Conservation (phyloP, 2,888 invertebrate species). For the Eupithecia tripunctaria region DNA sequence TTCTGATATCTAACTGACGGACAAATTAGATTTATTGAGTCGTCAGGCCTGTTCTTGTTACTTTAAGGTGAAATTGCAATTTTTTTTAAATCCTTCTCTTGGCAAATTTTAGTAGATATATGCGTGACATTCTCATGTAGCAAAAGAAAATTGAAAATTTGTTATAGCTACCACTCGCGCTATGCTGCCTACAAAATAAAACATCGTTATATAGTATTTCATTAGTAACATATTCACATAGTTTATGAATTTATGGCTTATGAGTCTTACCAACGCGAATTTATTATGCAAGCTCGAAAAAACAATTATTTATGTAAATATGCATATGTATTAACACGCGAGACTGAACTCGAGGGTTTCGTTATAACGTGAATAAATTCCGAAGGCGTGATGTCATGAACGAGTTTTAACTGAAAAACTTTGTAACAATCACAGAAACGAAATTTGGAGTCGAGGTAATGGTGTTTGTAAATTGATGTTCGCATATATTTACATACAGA, state of each 20-base stretch:
- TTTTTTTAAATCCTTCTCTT: too few species aligned
- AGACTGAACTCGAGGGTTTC: slow-evolving; percentile 22
- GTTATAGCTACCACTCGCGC: too few species aligned
- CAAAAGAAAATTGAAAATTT: too few species aligned
- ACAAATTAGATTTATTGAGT: too few species aligned
- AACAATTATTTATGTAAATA: slow-evolving; percentile 34
- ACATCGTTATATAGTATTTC: neutral
- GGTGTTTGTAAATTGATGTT: neutral
- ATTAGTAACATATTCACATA: slow-evolving; percentile 1
- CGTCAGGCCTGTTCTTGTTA: too few species aligned
- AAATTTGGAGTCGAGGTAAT: neutral
- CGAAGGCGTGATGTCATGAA: slow-evolving; percentile 28
- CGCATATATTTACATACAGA: neutral
- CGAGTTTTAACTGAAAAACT: slow-evolving; percentile 27
- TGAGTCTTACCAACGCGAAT: slow-evolving; percentile 23
- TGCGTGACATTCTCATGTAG: too few species aligned
- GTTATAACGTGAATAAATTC: slow-evolving; percentile 25
- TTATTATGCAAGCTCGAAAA: slow-evolving; percentile 33
- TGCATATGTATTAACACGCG: slow-evolving; percentile 26
- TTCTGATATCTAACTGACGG: too few species aligned
- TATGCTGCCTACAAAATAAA: neutral
- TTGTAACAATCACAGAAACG: neutral
- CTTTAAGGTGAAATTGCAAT: too few species aligned
- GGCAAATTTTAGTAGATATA: too few species aligned
- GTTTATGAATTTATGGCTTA: slow-evolving; percentile 2